Base-by-base conservation (phyloP, 2,797 vertebrate genomes). In the Nasua narica region DNA sequence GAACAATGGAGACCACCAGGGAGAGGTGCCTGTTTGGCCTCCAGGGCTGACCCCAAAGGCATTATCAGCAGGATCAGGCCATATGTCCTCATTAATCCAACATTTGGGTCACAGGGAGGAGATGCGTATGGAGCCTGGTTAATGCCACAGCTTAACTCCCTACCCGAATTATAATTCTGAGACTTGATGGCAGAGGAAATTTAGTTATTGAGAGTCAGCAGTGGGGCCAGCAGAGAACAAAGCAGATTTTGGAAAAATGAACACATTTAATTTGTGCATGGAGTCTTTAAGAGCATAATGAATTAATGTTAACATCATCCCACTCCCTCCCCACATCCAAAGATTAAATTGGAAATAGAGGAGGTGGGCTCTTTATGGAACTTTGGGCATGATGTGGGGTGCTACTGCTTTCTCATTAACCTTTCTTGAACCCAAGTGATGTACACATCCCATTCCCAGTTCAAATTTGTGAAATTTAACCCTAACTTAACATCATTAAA, bases 21-120 rank as follows among this genome's bases (percentile, higher is more conserved):
- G 91, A 95, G 52, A 96, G 43, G 93, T 67, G 48, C 88, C 46
- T n/a, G 60, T 82, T 81, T 91, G 87, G 62, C 76, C 95, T 89
- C 52, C 7, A 43, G 62, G 62, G 76, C 87, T 93, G 76, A 96
- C 94, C 93, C 70, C 67, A 27, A 50, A 78, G 87, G 87, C 76
- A 89, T 92, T 96, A 86, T 87, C 77, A 87, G 84, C 52, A 74
- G 58, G 86, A 94, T 96, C 94, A 92, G 76, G 91, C 89, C 96
- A 96, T 94, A 94, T 96, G 95, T 90, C 91, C 40, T 93, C 0
- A 0, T 87, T 96, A 96, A 97, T 97, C 70, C 93, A 95, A 87
- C 93, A 77, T 81, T 67, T 82, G 86, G 89, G 79, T 97, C 95
- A 89, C 29, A 91, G 46, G 37, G 74, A 89, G 58, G 74, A 87